Base-by-base conservation (phyloP, 2,797 vertebrate genomes). In the Phrynocephalus vlangalii region DNA sequence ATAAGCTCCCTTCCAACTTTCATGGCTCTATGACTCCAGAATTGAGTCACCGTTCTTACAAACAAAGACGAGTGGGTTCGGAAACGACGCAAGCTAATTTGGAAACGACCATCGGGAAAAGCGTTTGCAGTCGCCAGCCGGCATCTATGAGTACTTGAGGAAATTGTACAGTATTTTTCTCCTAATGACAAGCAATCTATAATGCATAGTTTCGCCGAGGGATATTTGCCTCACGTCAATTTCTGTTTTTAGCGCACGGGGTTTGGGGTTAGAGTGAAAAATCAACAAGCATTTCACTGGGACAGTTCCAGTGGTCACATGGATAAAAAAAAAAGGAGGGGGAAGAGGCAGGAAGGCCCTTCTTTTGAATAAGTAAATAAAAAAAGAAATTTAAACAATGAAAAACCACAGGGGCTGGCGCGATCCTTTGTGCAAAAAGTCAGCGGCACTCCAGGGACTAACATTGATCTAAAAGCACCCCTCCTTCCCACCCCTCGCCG, bases 401-500 rank as follows among this genome's bases (percentile, higher is more conserved):
- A 33, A 89, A 44, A 97, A 97, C 96, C 94, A 96, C 33, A 94
- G 95, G 95, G 94, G 96, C 93, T 93, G 91, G 93, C 92, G 94
- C 82, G 94, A 95, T 92, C 91, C 95, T 93, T 89, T 92, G 96
- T 96, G 96, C 95, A 97, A 97, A 97, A 97, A 97, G 96, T 97
- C 96, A 97, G 95, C 77, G 76, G 83, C 83, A 94, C 97, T 97
- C 95, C 0, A 30, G 96, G 94, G 98, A 96, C 76, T 84, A 97
- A 94, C 96, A 98, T 91, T 97, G 97, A 98, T 98, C 97, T 98
- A 97, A 98, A 98, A 98, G 97, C 95, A 94, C 94, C 95, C 96
- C 96, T 13, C n/a, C 18, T 11, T 9, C 11, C 6, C 15, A 26
- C 8, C 20, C n/a, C 28, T 30, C 15, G 95, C 96, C 93, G 95